Percentiles rank a stretch among this genome's conserved stretches.
phyloP scores from a whole-genome alignment of 2,797 vertebrate genomes.

The Sebastes diploproa region DNA sequence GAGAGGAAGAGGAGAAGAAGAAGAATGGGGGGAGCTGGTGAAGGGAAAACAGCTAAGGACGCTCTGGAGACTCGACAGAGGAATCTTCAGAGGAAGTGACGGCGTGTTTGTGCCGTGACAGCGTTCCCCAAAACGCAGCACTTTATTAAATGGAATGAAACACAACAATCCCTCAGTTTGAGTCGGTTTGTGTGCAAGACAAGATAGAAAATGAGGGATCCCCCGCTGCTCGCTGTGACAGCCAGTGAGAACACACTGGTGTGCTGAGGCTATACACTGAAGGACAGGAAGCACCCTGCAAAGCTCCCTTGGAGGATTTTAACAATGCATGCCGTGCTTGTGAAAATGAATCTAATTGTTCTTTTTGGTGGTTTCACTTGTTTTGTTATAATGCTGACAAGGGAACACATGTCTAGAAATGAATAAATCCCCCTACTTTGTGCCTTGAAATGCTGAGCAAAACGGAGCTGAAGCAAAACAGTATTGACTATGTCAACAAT shows the following conservation, averaged over 20 bases:
- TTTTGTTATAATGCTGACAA: conserved; percentile 24
- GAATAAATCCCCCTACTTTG: conserved; percentile 5
- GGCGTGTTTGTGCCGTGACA: neutral
- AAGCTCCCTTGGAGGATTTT: conserved; percentile 20
- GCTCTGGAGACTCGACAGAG: conserved; percentile 31
- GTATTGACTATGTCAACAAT: conserved; percentile 27
- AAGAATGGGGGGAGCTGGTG: conserved; percentile 2
- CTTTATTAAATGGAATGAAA: conserved; percentile 13
- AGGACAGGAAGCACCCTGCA: conserved; percentile 34
- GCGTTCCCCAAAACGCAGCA: conserved; percentile 1
- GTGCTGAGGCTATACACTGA: conserved; percentile 10
- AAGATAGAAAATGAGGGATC: conserved; percentile 25
- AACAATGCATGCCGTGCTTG: neutral
- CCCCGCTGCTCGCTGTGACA: conserved; percentile 49
- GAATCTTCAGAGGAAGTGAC: conserved; percentile 15
- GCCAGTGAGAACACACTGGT: conserved; percentile 5
- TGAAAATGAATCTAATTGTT: conserved; percentile 24
- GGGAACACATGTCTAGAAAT: conserved; percentile 4
- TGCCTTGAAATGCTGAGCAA: neutral
- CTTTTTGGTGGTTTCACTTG: conserved; percentile 4
- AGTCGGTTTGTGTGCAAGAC: neutral
- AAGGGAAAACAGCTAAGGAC: conserved; percentile 47
- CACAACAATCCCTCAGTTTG: neutral
- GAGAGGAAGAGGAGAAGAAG: neutral
- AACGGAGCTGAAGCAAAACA: neutral